Percentiles rank a stretch among this genome's conserved stretches.
Evolutionary conservation across 2,888 invertebrate species (phyloP).

Genomic region (Drosophila buzzatii): DNA sequence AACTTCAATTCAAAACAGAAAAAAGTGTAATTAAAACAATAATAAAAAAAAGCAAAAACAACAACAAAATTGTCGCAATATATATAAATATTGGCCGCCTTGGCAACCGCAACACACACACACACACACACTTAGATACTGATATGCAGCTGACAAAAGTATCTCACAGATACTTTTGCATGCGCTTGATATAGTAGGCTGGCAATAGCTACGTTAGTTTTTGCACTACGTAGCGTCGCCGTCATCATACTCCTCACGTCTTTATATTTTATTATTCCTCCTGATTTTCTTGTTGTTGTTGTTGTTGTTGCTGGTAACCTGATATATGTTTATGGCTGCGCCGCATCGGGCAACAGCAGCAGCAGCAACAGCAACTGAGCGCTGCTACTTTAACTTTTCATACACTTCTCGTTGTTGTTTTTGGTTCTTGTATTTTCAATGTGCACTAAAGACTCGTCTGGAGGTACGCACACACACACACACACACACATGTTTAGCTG

Average conservation of each 20-base stretch:
- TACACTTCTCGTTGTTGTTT: constrained; percentile 39
- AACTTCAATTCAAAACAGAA: constrained; percentile 38
- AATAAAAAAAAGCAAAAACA: constrained; percentile 54
- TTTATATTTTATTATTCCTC: constrained; percentile 34
- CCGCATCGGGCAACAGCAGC: constrained; percentile 61
- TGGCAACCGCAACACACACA: constrained; percentile 65
- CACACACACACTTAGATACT: constrained; percentile 31
- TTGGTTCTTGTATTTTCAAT: constrained; percentile 23
- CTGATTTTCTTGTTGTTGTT: constrained; percentile 46
- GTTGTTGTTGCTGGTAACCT: constrained; percentile 68
- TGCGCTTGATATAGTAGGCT: constrained; percentile 25
- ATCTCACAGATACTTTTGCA: constrained; percentile 70
- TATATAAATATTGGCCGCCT: constrained; percentile 64
- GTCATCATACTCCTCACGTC: constrained; percentile 36
- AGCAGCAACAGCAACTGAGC: constrained; percentile 40
- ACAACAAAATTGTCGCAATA: constrained; percentile 71
- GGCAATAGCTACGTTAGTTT: constrained; percentile 68
- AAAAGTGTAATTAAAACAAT: constrained; percentile 30
- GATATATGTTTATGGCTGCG: constrained; percentile 80
- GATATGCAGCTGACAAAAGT: constrained; percentile 63
- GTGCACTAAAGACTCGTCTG: constrained; percentile 15
- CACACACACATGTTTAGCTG: background rate
- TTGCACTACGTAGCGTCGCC: constrained; percentile 56
- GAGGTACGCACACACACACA: constrained; percentile 7
- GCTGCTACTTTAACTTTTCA: constrained; percentile 81